These are phyloP conservation scores for Clarias macrocephalus DNA, from an alignment of 2,113 vertebrate genomes.

Conservation along the genomic window DNA sequence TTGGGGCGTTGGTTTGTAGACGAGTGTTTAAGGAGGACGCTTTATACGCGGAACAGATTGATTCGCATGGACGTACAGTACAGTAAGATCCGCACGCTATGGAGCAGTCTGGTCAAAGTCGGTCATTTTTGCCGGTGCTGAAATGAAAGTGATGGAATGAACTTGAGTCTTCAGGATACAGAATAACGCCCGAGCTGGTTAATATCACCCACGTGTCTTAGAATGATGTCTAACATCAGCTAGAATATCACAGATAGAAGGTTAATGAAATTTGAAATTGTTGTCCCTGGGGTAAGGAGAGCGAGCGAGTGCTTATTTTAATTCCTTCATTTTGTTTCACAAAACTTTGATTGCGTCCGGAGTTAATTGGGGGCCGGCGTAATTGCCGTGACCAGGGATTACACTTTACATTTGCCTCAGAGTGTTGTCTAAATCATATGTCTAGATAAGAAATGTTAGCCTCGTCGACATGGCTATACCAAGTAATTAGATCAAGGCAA, in stretches of 20 bases:
- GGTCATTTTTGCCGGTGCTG: constrained; percentile 37
- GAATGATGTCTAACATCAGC: neutral
- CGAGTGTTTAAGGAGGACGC: neutral
- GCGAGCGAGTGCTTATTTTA: constrained; percentile 5
- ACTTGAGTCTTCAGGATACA: constrained; percentile 23
- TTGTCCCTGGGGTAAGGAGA: neutral
- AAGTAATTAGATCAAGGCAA: constrained; percentile 9
- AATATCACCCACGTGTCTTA: constrained; percentile 15
- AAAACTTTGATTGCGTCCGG: constrained; percentile 35
- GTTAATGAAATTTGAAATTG: constrained; percentile 43
- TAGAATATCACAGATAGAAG: constrained; percentile 26
- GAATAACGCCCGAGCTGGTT: constrained; percentile 4
- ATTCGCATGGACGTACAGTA: constrained; percentile 28
- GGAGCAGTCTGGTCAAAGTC: constrained; percentile 31
- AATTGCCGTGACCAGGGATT: constrained; percentile 30
- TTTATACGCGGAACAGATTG: constrained; percentile 30
- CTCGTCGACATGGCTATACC: neutral
- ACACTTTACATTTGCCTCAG: neutral
- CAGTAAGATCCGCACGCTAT: constrained; percentile 13
- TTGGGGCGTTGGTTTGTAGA: constrained; percentile 30
- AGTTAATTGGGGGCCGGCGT: constrained; percentile 9
- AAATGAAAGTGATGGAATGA: constrained; percentile 28
- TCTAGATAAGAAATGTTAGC: constrained; percentile 3
- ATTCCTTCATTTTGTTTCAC: constrained; percentile 20
- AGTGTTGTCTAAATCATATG: constrained; percentile 23